These are phyloP conservation scores for Margaritifera margaritifera DNA, from an alignment of 2,888 invertebrate species.

Conservation along the genomic window DNA sequence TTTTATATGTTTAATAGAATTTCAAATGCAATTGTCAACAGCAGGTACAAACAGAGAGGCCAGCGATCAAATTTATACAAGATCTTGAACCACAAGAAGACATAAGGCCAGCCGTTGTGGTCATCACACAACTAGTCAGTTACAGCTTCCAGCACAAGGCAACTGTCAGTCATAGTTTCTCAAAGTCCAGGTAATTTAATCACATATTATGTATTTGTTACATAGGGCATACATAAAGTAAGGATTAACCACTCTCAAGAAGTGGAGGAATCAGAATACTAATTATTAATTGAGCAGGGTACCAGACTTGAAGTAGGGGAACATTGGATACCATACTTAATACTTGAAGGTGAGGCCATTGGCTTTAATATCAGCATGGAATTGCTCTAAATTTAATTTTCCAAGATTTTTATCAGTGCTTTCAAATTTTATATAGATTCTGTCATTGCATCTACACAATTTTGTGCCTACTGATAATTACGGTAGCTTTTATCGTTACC, in stretches of 20 bases:
- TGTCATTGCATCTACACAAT: too few species aligned
- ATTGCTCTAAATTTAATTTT: too few species aligned
- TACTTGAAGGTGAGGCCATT: too few species aligned
- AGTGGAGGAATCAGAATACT: not conserved
- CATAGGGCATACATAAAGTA: not conserved
- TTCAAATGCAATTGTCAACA: too few species aligned
- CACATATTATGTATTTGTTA: not conserved
- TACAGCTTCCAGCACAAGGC: conserved; percentile 78
- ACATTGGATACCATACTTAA: too few species aligned
- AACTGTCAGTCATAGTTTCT: conserved; percentile 79
- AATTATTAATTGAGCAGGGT: not conserved
- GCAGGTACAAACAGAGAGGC: conserved; percentile 51
- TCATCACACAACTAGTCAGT: conserved; percentile 77
- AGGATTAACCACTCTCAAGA: not conserved
- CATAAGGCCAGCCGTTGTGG: conserved; percentile 57
- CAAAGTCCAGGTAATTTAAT: conserved; percentile 59
- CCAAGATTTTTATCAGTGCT: too few species aligned
- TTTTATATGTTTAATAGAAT: too few species aligned
- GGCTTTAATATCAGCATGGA: too few species aligned
- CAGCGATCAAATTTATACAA: conserved; percentile 72
- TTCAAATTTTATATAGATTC: too few species aligned
- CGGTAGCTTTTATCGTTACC: too few species aligned
- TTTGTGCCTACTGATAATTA: too few species aligned
- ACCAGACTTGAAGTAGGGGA: too few species aligned
- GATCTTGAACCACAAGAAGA: conserved; percentile 46